Evolutionary conservation across 2,888 invertebrate genomes (phyloP), one percentile per base, ranked within the genome.

Genomic region (Luperina testacea): DNA sequence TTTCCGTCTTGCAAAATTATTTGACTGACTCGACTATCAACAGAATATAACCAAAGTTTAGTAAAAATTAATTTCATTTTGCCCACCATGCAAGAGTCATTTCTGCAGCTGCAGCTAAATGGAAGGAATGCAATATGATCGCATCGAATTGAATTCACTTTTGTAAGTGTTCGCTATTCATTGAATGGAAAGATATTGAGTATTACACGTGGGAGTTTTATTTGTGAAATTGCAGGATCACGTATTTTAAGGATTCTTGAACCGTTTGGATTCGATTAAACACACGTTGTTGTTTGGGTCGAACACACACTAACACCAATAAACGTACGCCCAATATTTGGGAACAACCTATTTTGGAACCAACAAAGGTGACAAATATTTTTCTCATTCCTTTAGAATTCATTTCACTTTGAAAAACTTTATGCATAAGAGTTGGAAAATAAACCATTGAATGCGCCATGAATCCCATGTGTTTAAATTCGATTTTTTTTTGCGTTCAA

Each of bases 251-350:
- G 27, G 8, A 27, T 27, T 48, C 27, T 27, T 4, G 0, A 38
- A 38, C 15, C 24, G 53, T 20, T 20, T 13, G 32, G 1, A 48
- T 5, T 59, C 5, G 57, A n/a, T n/a, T 78, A 73, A 78, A 75
- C 64, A 61, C 72, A 77, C 80, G 73, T 61, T 67, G 53, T 11
- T 45, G 61, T 77, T 81, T 81, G 81, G 69, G 82, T 80, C 48
- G 32, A 81, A 77, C 78, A 87, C 83, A 86, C 81, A 89, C 75
- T 77, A 70, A 70, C 67, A 67, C 42, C 48, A 72, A 75, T 57
- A 65, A 70, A 67, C 75, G 68, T 38, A 51, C 48, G 20, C 1
- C 73, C 65, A 85, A 87, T 78, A 80, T 87, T 87, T 82, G 78
- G 17, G n/a, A 42, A 67, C 48, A 70, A 75, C 59, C 67, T 73